Evolutionary conservation across 2,888 invertebrate genomes (phyloP).

Genomic region (Drosophila sordidula): DNA sequence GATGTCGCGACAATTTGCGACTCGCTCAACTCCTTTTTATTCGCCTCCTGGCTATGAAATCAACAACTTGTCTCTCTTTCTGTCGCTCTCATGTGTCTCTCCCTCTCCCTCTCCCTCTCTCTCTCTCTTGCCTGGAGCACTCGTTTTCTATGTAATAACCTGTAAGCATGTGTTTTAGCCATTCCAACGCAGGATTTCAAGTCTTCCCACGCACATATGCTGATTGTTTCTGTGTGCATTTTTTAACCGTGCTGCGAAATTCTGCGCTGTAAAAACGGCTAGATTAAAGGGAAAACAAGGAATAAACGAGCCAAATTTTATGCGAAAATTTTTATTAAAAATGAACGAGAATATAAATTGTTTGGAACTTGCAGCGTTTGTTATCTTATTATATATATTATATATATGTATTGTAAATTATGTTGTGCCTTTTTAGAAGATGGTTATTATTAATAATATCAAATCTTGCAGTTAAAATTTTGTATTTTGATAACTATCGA

Average conservation of each 20-base stretch:
- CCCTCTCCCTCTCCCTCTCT: not conserved
- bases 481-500: too few relatives aligned
- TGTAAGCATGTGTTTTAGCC: slow-evolving; percentile 20
- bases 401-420: too few relatives aligned
- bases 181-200: slow-evolving; percentile 7
- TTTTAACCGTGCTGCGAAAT: slow-evolving; percentile 38
- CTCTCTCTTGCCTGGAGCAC: slow-evolving; percentile 5
- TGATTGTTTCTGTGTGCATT: slow-evolving; percentile 43
- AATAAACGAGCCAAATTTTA: not conserved
- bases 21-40: slow-evolving; percentile 34
- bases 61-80: slow-evolving; percentile 45
- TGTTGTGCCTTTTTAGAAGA: too few relatives aligned
- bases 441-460: too few relatives aligned
- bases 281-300: not conserved
- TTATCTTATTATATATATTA: too few relatives aligned
- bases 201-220: slow-evolving; percentile 33
- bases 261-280: not conserved
- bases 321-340: not conserved
- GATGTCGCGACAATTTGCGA: slow-evolving; percentile 54
- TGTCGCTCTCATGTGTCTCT: slow-evolving; percentile 2
- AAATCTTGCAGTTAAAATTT: too few relatives aligned
- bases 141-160: slow-evolving; percentile 38
- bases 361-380: too few relatives aligned
- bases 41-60: slow-evolving; percentile 53
- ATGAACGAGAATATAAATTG: not conserved